Base-by-base conservation (phyloP, 2,113 vertebrate species). In the Ptilonorhynchus violaceus region DNA sequence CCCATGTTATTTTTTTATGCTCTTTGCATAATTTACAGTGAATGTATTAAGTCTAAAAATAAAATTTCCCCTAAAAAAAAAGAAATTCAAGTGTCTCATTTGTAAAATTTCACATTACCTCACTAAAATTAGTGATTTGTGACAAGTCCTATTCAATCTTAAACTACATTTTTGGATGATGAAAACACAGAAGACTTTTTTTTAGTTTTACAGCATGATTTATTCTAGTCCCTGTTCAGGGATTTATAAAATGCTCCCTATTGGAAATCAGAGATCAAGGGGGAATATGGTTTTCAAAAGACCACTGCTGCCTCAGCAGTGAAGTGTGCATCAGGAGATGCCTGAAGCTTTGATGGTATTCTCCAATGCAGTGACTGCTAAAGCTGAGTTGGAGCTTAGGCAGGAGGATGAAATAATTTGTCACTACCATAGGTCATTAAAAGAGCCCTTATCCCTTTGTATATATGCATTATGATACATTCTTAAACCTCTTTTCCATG, bases 1-100 rank as follows among this genome's bases (percentile, higher is more conserved):
- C 3, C 4, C 0, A 2, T 60, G 5, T 8, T 21, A 2, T 15
- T 66, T n/a, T 25, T 47, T 28, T 2, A 35, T 42, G 3, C 0
- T 74, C 3, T 80, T 86, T 67, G 5, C 7, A 50, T 50, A 2
- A 20, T n/a, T 49, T 68, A 22, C 8, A 39, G 30, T 50, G 7
- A 74, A 50, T 22, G 0, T 42, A n/a, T 37, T 56, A 19, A 59
- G 6, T 46, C 46, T 70, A 28, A 53, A 92, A 68, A 60, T 20
- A 68, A 72, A n/a, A 18, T 41, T 72, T 56, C n/a, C 6, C 17
- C 5, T 64, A 41, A 10, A 50, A 58, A 46, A 24, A 41, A 58
- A 62, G 5, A 44, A 62, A 62, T 31, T 25, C 0, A 74, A 10
- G 14, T 11, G 11, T 35, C 11, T 22, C 0, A 18, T 63, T 75